Evolutionary conservation across 92 coral and sea anemone species (phyloP).

Genomic region (Siderastrea radians): DNA sequence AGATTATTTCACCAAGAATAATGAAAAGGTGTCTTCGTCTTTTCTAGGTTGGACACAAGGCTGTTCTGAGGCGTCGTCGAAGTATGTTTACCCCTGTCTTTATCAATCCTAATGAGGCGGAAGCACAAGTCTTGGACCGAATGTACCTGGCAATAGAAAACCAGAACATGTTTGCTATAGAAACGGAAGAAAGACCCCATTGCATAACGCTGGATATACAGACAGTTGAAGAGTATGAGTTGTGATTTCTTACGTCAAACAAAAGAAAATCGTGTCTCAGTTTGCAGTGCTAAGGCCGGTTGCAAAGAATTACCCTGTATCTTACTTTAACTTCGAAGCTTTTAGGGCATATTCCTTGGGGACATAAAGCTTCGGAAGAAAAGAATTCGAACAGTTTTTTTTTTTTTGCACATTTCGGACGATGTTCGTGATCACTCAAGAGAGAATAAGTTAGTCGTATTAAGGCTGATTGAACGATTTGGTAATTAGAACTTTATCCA

Average conservation of each 20-base stretch:
- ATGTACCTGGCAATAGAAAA: neutral
- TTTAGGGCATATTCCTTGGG: too few species aligned
- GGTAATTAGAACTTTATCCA: too few species aligned
- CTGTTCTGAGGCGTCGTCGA: neutral
- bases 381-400: too few species aligned
- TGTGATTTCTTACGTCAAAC: neutral
- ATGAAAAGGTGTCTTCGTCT: neutral
- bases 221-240: neutral
- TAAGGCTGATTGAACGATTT: too few species aligned
- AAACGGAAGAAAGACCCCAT: neutral
- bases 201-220: neutral
- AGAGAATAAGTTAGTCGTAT: too few species aligned
- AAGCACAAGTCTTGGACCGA: neutral
- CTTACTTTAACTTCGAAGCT: too few species aligned
- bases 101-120: neutral
- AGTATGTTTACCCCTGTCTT: neutral
- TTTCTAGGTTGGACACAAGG: neutral
- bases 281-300: too few species aligned
- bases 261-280: neutral
- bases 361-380: too few species aligned
- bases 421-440: too few species aligned
- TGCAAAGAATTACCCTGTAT: too few species aligned
- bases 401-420: too few species aligned
- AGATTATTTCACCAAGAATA: too few species aligned
- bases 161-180: slow-evolving; percentile 1